These are phyloP conservation scores for Dryobotodes eremita DNA, from an alignment of 2,888 invertebrate genomes.

Conservation along the genomic window DNA sequence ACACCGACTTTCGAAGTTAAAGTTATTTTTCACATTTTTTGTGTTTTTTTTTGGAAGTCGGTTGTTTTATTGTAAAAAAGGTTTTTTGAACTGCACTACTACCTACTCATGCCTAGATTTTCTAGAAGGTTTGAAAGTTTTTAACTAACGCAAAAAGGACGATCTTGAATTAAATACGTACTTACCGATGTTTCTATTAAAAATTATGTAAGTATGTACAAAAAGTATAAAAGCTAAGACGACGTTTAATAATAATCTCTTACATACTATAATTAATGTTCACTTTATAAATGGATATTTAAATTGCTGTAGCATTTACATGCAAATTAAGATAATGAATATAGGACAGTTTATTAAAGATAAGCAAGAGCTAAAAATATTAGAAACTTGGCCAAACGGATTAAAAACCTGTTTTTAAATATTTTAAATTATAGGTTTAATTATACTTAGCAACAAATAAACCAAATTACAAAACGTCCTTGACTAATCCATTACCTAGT, in stretches of 20 bases:
- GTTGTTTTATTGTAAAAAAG: too few species aligned
- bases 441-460: background rate
- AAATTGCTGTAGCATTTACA: slow-evolving; percentile 12
- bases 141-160: background rate
- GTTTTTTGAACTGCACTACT: too few species aligned
- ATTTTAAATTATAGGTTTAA: background rate
- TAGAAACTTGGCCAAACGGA: background rate
- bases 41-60: too few species aligned
- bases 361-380: background rate
- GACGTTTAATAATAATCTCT: background rate
- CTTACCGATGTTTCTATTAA: background rate
- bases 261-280: slow-evolving; percentile 5
- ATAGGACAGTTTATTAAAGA: slow-evolving; percentile 17
- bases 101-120: background rate
- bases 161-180: background rate
- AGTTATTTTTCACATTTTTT: too few species aligned
- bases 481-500: background rate
- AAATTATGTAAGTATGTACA: background rate
- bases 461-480: background rate
- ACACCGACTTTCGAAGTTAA: too few species aligned
- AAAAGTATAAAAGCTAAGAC: background rate
- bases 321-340: slow-evolving; percentile 29
- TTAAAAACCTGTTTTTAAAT: slow-evolving; percentile 19
- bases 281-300: slow-evolving; percentile 9
- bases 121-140: background rate